These are phyloP conservation scores for Agriopis marginaria DNA, from an alignment of 2,888 invertebrate genomes.

Conservation along the genomic window DNA sequence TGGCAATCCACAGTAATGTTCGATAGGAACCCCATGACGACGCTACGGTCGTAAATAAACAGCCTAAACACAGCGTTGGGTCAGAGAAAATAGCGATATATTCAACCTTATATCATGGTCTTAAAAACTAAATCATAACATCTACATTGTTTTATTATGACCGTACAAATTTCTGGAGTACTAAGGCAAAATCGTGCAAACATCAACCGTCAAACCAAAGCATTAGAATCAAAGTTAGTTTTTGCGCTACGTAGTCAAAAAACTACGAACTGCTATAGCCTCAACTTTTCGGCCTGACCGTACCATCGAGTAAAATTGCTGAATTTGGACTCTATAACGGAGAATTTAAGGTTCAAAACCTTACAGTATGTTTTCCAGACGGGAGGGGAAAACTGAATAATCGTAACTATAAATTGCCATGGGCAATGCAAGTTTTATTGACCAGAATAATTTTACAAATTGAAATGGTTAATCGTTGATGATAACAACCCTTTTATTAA, in stretches of 20 bases:
- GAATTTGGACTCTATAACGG: slow-evolving; percentile 7
- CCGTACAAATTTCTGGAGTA: neutral
- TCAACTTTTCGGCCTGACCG: slow-evolving; percentile 9
- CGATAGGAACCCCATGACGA: slow-evolving; percentile 68
- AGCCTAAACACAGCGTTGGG: slow-evolving; percentile 20
- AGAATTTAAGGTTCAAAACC: slow-evolving; percentile 14
- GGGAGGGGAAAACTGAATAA: slow-evolving; percentile 32
- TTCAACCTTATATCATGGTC: slow-evolving; percentile 13
- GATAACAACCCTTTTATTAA: slow-evolving; percentile 13
- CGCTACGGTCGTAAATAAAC: slow-evolving; percentile 65
- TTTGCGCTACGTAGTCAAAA: neutral
- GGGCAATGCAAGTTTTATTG: slow-evolving; percentile 51
- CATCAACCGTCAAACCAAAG: neutral
- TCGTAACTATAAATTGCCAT: slow-evolving; percentile 38
- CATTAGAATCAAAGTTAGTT: neutral
- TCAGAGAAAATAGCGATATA: neutral
- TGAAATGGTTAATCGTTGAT: slow-evolving; percentile 39
- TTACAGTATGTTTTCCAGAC: neutral
- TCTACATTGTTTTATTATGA: neutral
- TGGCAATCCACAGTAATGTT: slow-evolving; percentile 44
- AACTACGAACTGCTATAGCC: neutral
- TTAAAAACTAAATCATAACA: slow-evolving; percentile 14
- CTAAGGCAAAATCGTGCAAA: neutral
- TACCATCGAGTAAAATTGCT: neutral
- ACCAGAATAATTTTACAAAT: slow-evolving; percentile 51